Evolutionary conservation across 2,888 invertebrate genomes (phyloP), one percentile per base, ranked within the genome.

Genomic region (Dysmachus trigonus): DNA sequence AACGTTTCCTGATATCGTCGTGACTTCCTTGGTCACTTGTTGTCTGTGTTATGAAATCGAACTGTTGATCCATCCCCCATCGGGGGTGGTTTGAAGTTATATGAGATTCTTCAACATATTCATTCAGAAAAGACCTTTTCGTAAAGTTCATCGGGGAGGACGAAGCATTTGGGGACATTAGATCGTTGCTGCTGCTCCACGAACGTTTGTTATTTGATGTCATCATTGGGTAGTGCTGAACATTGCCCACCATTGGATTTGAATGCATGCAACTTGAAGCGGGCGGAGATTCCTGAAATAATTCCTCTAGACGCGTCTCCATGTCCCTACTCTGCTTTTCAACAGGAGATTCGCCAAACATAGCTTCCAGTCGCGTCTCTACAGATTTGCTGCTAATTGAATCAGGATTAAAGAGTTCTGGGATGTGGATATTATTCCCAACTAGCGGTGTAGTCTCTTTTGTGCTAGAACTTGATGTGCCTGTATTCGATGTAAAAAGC

Each of bases 331-430:
- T 88, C 10, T 87, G 87, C 86, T 89, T 89, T 33, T 89, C 89
- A 83, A 92, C 92, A 0, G 92, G 92, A 0, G 92, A 92, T 88
- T 91, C 92, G 0, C 91, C 92, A 76, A 92, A 92, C 91, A 92
- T 92, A 10, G 92, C 91, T 86, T 92, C 92, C 51, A 92, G 88
- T 7, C 92, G 90, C 6, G 90, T 92, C 87, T 92, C 92, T 81
- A 92, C 92, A 0, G 92, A 91, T 88, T 92, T 92, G 41, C 90
- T 91, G n/a, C 87, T 87, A 5, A 91, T 91, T 8, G 88, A 85
- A 51, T 87, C 86, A 8, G 85, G 73, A 85, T 85, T 87, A 71
- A 85, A 85, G 3, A 85, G 71, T 10, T 85, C 85, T 10, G 74
- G 74, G 22, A 87, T 72, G 35, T 86, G 86, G 72, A 87, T 85